A percentile compares a stretch with the other conserved stretches of the same genome.
phyloP scores from a whole-genome alignment of 2,113 vertebrate genomes.

The Peromyscus maniculatus region DNA sequence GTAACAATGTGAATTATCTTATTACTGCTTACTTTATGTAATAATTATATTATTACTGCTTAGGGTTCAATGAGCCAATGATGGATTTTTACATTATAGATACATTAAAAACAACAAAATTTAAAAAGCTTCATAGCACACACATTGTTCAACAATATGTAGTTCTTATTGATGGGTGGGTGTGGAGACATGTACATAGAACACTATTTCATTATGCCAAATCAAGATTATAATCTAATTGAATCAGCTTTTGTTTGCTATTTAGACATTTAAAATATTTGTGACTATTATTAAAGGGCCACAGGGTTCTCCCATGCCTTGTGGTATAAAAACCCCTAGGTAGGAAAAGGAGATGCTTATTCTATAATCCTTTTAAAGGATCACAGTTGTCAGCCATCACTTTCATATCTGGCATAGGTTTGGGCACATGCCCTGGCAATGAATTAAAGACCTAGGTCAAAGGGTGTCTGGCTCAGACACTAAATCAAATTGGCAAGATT shows the following conservation, averaged over 20 bases:
- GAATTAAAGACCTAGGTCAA: neutral
- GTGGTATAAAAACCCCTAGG: neutral
- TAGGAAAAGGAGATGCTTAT: neutral
- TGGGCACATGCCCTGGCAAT: neutral
- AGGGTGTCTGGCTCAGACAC: neutral
- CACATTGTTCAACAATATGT: neutral
- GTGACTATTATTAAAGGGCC: neutral
- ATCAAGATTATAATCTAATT: neutral
- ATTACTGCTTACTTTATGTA: neutral
- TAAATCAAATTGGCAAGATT: neutral
- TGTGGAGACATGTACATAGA: rapidly evolving
- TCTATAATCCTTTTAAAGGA: neutral
- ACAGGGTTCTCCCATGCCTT: neutral
- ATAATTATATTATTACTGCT: neutral
- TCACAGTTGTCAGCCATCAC: neutral
- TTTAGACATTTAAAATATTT: neutral
- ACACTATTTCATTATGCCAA: neutral
- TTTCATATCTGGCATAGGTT: neutral
- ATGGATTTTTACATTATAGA: neutral
- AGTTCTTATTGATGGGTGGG: neutral
- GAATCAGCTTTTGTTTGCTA: neutral
- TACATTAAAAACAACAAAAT: neutral
- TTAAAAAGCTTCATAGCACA: neutral
- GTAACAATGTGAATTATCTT: neutral
- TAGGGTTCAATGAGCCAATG: neutral